A percentile compares a stretch with the other conserved stretches of the same genome.
Conservation (phyloP, 2,113 vertebrate species). For the Rousettus leschenaultii region DNA sequence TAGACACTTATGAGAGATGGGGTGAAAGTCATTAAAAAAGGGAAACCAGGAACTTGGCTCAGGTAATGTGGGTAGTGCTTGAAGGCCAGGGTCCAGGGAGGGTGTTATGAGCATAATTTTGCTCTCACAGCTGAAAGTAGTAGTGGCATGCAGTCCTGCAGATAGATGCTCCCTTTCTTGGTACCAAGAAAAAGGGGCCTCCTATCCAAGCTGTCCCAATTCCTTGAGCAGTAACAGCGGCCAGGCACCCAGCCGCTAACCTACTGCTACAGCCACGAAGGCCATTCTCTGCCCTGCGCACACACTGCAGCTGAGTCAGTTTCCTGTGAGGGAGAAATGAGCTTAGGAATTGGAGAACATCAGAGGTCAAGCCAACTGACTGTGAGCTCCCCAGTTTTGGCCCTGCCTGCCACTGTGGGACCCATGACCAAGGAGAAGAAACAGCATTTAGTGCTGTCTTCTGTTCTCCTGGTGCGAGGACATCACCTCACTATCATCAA, state of each 20-base stretch:
- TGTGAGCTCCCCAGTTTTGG: background rate
- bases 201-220: background rate
- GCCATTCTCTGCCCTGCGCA: fast-evolving
- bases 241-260: background rate
- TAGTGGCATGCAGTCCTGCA: background rate
- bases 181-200: background rate
- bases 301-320: background rate
- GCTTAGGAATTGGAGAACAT: background rate
- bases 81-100: background rate
- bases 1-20: background rate
- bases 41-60: background rate
- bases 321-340: background rate
- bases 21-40: background rate
- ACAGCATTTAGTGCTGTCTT: background rate
- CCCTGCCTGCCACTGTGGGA: background rate
- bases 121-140: background rate
- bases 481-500: background rate
- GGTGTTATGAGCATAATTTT: background rate
- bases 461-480: background rate
- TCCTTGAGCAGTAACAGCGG: background rate
- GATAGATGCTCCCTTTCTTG: background rate
- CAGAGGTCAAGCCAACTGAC: background rate
- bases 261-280: background rate
- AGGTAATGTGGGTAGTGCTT: background rate
- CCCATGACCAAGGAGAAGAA: background rate